phyloP scores from a whole-genome alignment of 2,888 invertebrate species.

The Asteroscopus sphinx region DNA sequence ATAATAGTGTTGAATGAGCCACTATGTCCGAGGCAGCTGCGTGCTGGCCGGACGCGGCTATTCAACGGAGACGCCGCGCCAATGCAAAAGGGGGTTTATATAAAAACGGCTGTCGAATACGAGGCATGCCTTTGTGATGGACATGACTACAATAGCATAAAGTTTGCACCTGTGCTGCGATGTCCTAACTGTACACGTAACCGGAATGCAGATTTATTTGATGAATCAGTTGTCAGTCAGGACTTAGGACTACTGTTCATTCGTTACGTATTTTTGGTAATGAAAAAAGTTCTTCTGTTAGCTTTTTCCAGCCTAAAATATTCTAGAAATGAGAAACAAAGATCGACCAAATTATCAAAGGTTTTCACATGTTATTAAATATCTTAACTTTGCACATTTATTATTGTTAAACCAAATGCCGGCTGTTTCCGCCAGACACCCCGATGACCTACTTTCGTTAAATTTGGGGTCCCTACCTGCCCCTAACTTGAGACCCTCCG shows the following conservation, averaged over 20 bases:
- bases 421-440: conserved; percentile 19
- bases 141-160: conserved; percentile 34
- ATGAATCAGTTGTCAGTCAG: conserved; percentile 13
- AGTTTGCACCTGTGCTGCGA: conserved; percentile 47
- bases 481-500: conserved; percentile 49
- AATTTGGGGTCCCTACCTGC: conserved; percentile 57
- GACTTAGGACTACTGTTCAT: too few species aligned
- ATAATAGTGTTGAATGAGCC: conserved; percentile 45
- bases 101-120: conserved; percentile 18
- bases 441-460: conserved; percentile 61
- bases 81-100: conserved; percentile 41
- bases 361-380: too few species aligned
- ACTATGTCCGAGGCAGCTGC: conserved; percentile 46
- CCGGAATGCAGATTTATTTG: conserved; percentile 10
- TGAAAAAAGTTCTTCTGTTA: too few species aligned
- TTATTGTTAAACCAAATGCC: neutral
- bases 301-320: too few species aligned
- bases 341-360: too few species aligned
- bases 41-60: conserved; percentile 47
- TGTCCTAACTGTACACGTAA: conserved; percentile 18
- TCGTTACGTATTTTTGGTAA: too few species aligned
- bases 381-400: neutral
- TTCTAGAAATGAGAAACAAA: too few species aligned
- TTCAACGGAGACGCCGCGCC: conserved; percentile 27
- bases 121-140: conserved; percentile 26